Conservation (phyloP, 2,888 invertebrate genomes). For the Drosophila leonis region DNA sequence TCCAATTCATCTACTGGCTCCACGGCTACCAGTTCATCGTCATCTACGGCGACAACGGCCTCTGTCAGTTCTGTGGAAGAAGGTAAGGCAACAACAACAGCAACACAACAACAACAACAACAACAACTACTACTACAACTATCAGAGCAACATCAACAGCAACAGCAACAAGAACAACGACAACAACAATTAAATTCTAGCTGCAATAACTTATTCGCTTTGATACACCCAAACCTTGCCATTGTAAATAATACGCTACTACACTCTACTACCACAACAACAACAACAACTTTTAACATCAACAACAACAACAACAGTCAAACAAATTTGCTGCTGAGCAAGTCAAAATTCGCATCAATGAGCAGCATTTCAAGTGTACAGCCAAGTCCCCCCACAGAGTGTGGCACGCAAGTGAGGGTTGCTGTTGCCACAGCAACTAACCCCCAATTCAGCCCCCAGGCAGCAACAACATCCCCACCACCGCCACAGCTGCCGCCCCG, state of each 20-base stretch:
- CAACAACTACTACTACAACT: conserved; percentile 60
- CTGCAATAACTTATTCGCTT: conserved; percentile 30
- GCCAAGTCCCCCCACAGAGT: conserved; percentile 65
- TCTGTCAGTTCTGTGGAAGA: conserved; percentile 77
- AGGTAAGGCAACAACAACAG: conserved; percentile 74
- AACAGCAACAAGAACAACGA: conserved; percentile 8
- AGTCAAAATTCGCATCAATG: conserved; percentile 74
- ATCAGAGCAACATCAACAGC: conserved; percentile 21
- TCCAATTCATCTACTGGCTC: conserved; percentile 83
- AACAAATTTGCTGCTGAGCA: conserved; percentile 52
- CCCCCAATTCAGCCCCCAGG: conserved; percentile 34
- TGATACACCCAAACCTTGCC: conserved; percentile 39
- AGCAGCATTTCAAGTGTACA: conserved; percentile 76
- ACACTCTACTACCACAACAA: conserved; percentile 50
- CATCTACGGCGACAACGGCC: conserved; percentile 70
- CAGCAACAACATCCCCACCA: conserved; percentile 13
- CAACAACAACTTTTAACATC: conserved; percentile 47
- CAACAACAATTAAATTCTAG: conserved; percentile 39
- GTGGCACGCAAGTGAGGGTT: conserved; percentile 65
- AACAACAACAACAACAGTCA: conserved; percentile 50
- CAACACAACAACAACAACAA: conserved; percentile 59
- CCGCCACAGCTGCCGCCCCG: conserved; percentile 75
- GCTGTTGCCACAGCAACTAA: conserved; percentile 47
- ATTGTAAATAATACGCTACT: conserved; percentile 77
- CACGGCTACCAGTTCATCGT: conserved; percentile 76